These are phyloP conservation scores for Meriones psammophilus DNA, from an alignment of 2,797 vertebrate genomes.

Conservation along the genomic window DNA sequence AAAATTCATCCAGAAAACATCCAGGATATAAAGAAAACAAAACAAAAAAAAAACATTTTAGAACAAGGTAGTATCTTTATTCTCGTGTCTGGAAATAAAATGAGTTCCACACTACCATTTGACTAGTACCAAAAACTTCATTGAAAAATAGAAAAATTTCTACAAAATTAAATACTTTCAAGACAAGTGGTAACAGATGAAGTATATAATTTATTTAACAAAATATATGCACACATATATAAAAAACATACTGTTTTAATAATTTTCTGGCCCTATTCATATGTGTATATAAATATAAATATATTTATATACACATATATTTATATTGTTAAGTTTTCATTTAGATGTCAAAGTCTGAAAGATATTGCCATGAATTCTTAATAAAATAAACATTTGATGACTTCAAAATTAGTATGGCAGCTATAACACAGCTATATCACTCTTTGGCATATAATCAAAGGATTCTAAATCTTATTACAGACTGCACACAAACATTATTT, in stretches of 20 bases:
- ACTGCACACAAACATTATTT: too few species aligned
- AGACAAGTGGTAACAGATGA: neutral
- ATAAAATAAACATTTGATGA: conserved; percentile 50
- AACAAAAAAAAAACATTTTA: conserved; percentile 26
- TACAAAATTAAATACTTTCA: neutral
- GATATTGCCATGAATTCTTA: neutral
- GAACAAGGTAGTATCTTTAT: conserved; percentile 3
- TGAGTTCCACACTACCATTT: conserved; percentile 1
- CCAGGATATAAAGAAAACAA: neutral
- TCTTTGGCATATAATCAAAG: too few species aligned
- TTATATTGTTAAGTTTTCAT: neutral
- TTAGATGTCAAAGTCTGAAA: conserved; percentile 4
- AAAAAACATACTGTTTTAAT: neutral
- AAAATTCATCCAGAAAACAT: neutral
- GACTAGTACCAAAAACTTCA: conserved; percentile 7
- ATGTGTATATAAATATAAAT: too few species aligned
- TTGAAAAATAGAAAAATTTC: conserved; percentile 10
- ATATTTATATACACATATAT: too few species aligned
- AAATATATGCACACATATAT: neutral
- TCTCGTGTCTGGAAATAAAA: neutral
- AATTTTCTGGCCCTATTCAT: neutral
- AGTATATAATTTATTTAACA: neutral
- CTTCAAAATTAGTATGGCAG: neutral
- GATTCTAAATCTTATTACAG: too few species aligned
- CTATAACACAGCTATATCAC: neutral